Evolutionary conservation across 2,113 vertebrate species (phyloP), one percentile per base, ranked within the genome.

Genomic region (Strigops habroptila): DNA sequence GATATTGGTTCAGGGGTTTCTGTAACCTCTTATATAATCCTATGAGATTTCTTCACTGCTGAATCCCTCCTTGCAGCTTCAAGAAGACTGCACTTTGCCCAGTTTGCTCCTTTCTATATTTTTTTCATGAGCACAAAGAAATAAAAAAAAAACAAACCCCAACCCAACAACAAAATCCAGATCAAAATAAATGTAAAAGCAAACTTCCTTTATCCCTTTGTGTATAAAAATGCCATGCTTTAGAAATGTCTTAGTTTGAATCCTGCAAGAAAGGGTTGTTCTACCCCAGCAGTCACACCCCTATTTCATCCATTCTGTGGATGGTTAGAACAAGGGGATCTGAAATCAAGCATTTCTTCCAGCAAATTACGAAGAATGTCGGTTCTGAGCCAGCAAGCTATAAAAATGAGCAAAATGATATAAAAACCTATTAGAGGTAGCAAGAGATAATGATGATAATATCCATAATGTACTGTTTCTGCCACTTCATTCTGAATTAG

Each of bases 401-500:
- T 97, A 97, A 96, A 96, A 97, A 95, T 91, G 92, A 93, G 77
- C 62, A 92, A 96, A 97, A 94, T 96, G 77, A 94, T 94, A 92
- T 95, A 96, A 96, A 95, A 97, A 96, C 92, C 95, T 96, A 96
- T 96, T 96, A 94, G 57, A 89, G 48, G 65, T 91, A 96, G 95
- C 88, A 93, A 93, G 86, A 96, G 77, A 96, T 96, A 96, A 96
- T 95, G 92, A 95, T 1, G 74, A 92, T 96, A 95, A 96, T 94
- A 93, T 91, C 93, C 77, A 69, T 96, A 95, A 96, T 96, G 91
- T 96, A 94, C 95, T 95, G 88, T 93, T 97, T 96, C 96, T 96
- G 90, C 93, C 92, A 96, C 93, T 97, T 93, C 95, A 86, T 93
- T 96, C 95, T 92, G 74, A 78, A 57, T 91, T 95, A 94, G 73